Base-by-base conservation (phyloP, 2,113 vertebrate genomes). In the Tetraodon nigroviridis region DNA sequence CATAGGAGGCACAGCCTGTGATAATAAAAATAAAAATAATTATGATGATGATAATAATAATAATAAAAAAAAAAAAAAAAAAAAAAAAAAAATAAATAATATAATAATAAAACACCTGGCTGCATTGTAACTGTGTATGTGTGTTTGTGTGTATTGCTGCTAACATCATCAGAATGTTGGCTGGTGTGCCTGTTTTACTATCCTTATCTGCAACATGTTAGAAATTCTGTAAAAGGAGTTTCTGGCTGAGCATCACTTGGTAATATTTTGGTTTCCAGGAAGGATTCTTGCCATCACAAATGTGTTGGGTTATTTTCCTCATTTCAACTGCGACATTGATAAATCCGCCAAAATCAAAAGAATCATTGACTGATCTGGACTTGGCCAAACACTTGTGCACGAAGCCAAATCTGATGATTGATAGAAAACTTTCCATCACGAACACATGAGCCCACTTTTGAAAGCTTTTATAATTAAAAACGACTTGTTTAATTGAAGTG, bases 191-290 rank as follows among this genome's bases (percentile, higher is more conserved):
- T 58, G 40, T n/a, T 46, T 22, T 40, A 12, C 37, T 44, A 15
- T 51, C 60, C 51, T 58, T 61, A n/a, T 42, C 65, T 75, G 52
- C 22, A 60, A 46, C 61, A 69, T 54, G 65, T 69, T 65, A 13
- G 18, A 50, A 40, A 63, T 49, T 50, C 59, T 41, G 15, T 53
- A n/a, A 70, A 29, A 55, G 67, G 41, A 67, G 32, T 64, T 48
- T 10, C 51, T 71, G 37, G 51, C 37, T 40, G 4, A 32, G 10
- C 51, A 65, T 65, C 45, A 58, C 27, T 51, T 46, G 44, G 41
- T 41, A 37, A 21, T 4, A 19, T 54, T 58, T 37, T 61, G 56
- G 55, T 60, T 40, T 47, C 6, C 2, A 55, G 51, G 24, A 61
- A 56, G 17, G 40, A 64, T 50, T 18, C 7, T 18, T 65, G 49